Evolutionary conservation across 2,888 invertebrate species (phyloP), one percentile per base, ranked within the genome.

Genomic region (Nomada fabriciana): DNA sequence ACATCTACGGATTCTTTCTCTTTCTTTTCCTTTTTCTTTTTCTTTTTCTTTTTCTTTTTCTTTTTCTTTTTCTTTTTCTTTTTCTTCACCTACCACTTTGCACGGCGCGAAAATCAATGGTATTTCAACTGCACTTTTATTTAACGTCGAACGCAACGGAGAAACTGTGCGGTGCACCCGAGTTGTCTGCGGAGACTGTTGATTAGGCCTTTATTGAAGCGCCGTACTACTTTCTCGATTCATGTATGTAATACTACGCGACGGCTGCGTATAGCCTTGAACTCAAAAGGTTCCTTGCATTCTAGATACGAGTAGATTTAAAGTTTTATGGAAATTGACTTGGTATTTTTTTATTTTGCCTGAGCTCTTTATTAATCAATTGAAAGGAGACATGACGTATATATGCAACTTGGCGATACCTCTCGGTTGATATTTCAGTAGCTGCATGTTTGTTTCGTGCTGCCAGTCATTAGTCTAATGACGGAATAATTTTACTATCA

Each of bases 121-220:
- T 7, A 36, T 36, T 53, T 53, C 53, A n/a, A 3, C 55, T 20
- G 10, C 11, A 9, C 55, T 7, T 52, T 5, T 43, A 2, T 63
- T 1, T 1, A 15, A 15, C 10, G 1, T 2, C 11, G 42, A 43
- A 9, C 4, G n/a, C 29, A 23, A 4, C 23, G 18, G 7, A 42
- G n/a, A 20, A 20, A 1, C 25, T 36, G 23, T 55, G n/a, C 52
- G 20, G 47, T 61, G 23, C 60, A 23, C n/a, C 29, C 52, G 43
- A 77, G 55, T 57, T 70, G 76, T 20, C 36, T 20, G 47, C 53
- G 55, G 2, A 57, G n/a, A 83, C 76, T 82, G 69, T 20, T 10
- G 72, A 65, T 70, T 36, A 72, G 50, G 0, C 42, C n/a, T 23
- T 2, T 52, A 47, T 29, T 23, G 13, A 18, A 52, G 15, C 23